Evolutionary conservation across 2,888 invertebrate species (phyloP).

Genomic region (Idaea straminata): DNA sequence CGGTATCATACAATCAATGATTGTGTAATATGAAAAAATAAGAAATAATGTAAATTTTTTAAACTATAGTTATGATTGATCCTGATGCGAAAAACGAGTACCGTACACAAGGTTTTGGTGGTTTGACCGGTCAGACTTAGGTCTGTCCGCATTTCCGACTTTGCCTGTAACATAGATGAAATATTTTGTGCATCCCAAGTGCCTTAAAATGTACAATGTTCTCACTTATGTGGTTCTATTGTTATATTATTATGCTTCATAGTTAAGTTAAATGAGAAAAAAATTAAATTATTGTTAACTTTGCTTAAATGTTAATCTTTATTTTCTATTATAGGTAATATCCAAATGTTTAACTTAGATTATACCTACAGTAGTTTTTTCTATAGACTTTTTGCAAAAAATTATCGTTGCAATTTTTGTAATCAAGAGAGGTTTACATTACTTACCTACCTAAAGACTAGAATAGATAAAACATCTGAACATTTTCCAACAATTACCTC

Average conservation of each 20-base stretch:
- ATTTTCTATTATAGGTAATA: constrained; percentile 45
- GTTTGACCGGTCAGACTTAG: neutral
- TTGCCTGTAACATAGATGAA: constrained; percentile 33
- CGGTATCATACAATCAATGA: no score
- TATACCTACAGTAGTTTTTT: constrained; percentile 33
- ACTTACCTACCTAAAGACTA: neutral
- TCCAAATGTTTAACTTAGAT: constrained; percentile 45
- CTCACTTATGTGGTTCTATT: constrained; percentile 70
- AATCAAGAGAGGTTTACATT: constrained; percentile 36
- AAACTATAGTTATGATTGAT: no score
- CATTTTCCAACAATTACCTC: neutral
- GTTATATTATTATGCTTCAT: constrained; percentile 61
- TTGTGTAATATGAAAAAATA: no score
- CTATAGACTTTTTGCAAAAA: constrained; percentile 29
- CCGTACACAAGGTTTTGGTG: neutral
- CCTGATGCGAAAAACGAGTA: no score
- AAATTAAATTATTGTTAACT: constrained; percentile 79
- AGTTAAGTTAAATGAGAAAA: constrained; percentile 67
- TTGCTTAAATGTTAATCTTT: constrained; percentile 74
- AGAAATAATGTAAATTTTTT: no score
- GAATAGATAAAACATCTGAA: neutral
- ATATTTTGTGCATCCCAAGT: constrained; percentile 72
- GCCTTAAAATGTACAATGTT: constrained; percentile 78
- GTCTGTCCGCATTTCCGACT: neutral
- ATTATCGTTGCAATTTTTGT: constrained; percentile 51